These are phyloP conservation scores for Endotricha flammealis DNA, from an alignment of 2,888 invertebrate genomes.

Conservation along the genomic window DNA sequence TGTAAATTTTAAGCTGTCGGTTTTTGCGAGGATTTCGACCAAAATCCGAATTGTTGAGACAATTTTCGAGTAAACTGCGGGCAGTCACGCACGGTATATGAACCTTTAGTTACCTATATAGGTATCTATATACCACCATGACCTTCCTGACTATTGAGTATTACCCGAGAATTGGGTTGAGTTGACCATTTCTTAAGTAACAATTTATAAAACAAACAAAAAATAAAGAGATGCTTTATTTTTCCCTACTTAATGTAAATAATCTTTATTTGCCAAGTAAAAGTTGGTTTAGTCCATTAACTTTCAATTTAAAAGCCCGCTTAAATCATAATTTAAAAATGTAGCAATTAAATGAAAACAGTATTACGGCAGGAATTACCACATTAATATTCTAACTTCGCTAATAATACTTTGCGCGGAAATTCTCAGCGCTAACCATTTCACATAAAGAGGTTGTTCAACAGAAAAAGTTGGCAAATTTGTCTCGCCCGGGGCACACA, in stretches of 20 bases:
- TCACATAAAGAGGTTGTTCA: slow-evolving; percentile 51
- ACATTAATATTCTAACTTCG: slow-evolving; percentile 40
- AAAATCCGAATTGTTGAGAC: slow-evolving; percentile 43
- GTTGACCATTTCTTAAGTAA: too few species aligned
- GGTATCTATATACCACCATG: slow-evolving; percentile 1
- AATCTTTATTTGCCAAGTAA: too few species aligned
- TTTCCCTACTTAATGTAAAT: too few species aligned
- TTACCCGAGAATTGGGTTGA: too few species aligned
- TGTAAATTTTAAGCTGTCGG: slow-evolving; percentile 55
- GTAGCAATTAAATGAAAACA: slow-evolving; percentile 16
- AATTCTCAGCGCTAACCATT: slow-evolving; percentile 43
- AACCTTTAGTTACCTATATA: background rate
- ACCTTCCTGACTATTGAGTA: background rate
- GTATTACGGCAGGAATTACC: slow-evolving; percentile 22
- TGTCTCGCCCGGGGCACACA: slow-evolving; percentile 51
- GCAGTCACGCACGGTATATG: slow-evolving; percentile 23
- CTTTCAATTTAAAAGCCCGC: too few species aligned
- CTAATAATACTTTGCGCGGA: slow-evolving; percentile 44
- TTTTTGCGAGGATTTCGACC: slow-evolving; percentile 45
- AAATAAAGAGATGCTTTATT: too few species aligned
- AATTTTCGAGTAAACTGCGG: slow-evolving; percentile 37
- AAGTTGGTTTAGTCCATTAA: too few species aligned
- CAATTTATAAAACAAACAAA: too few species aligned
- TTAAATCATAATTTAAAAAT: slow-evolving; percentile 4
- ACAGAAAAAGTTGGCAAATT: slow-evolving; percentile 56